phyloP scores from a whole-genome alignment of 2,888 invertebrate species.

The Coremacera marginata region DNA sequence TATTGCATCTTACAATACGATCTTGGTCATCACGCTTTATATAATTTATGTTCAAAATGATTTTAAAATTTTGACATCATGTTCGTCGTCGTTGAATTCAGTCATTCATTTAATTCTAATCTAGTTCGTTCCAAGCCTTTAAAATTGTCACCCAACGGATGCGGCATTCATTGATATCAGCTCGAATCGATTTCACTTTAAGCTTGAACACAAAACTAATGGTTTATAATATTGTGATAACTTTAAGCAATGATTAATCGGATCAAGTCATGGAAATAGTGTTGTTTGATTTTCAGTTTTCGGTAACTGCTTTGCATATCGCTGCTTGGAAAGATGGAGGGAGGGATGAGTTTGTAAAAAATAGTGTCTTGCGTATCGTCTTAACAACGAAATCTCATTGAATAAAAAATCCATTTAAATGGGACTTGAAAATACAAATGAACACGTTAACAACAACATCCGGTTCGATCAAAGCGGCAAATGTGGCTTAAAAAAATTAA shows the following conservation, averaged over 20 bases:
- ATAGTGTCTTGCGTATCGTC: not conserved
- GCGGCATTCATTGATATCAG: slow-evolving; percentile 18
- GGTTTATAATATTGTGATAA: slow-evolving; percentile 36
- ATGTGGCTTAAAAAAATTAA: not conserved
- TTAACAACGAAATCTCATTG: not conserved
- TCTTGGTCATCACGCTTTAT: not conserved
- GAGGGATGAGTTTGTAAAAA: not conserved
- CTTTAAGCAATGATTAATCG: slow-evolving; percentile 22
- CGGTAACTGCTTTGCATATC: not conserved
- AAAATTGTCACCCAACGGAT: not conserved
- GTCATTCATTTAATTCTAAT: slow-evolving; percentile 3
- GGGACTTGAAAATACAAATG: slow-evolving; percentile 7
- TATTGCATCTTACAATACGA: not conserved
- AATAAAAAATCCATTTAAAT: slow-evolving; percentile 20
- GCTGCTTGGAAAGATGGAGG: not conserved
- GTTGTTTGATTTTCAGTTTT: slow-evolving; percentile 13
- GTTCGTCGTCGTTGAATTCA: not conserved
- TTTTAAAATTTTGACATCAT: not conserved
- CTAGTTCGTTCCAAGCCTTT: not conserved
- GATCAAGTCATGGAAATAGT: slow-evolving; percentile 13
- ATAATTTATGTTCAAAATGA: not conserved
- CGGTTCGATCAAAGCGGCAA: slow-evolving; percentile 21
- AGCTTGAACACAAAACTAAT: slow-evolving; percentile 26
- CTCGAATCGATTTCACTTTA: slow-evolving; percentile 6
- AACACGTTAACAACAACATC: slow-evolving; percentile 27